Evolutionary conservation across 2,888 invertebrate species (phyloP).

Genomic region (Scelioninae gen. 1): DNA sequence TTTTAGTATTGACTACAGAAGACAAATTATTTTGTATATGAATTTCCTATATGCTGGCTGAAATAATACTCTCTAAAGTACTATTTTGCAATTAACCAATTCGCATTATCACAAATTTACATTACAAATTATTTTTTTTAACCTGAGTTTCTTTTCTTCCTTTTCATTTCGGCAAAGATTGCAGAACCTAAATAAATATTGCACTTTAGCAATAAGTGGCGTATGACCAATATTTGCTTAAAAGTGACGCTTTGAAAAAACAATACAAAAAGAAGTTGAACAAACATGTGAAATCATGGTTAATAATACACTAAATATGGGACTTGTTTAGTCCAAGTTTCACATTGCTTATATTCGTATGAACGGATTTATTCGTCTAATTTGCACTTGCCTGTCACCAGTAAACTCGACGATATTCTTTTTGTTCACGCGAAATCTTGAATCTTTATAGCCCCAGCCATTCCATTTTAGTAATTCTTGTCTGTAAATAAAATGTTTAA

Average conservation of each 20-base stretch:
- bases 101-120: too few relatives aligned
- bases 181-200: constrained; percentile 13
- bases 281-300: constrained; percentile 47
- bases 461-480: constrained; percentile 98
- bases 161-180: not conserved
- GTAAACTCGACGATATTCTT: constrained; percentile 90
- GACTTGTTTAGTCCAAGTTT: constrained; percentile 11
- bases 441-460: constrained; percentile 99
- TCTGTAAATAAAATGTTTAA: constrained; percentile 84
- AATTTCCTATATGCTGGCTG: too few relatives aligned
- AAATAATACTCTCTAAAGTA: too few relatives aligned
- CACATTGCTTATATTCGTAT: not conserved
- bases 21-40: too few relatives aligned
- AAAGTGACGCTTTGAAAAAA: constrained; percentile 22
- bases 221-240: constrained; percentile 42
- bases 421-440: constrained; percentile 90
- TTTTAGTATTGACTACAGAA: too few relatives aligned
- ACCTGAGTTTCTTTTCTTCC: too few relatives aligned
- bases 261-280: constrained; percentile 18
- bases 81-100: too few relatives aligned
- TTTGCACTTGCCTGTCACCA: constrained; percentile 90
- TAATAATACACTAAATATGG: constrained; percentile 30
- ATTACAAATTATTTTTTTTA: too few relatives aligned
- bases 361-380: constrained; percentile 39
- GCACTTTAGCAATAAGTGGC: constrained; percentile 27